Conservation (phyloP, 1,140 invertebrate species). For the Zaprionus camerounensis region DNA sequence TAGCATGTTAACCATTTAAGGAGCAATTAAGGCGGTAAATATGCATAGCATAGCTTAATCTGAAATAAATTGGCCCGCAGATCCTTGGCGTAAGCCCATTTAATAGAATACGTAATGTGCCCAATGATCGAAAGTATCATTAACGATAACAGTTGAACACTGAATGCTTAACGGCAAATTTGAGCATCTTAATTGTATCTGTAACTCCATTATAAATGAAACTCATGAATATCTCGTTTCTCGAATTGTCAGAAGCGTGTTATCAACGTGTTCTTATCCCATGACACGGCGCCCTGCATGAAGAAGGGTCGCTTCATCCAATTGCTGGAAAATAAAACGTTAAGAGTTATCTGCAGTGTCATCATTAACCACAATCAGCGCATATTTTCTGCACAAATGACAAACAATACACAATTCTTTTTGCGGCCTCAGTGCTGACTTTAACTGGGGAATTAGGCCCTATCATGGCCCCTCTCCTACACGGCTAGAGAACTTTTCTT, state of each 20-base stretch:
- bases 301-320: background rate
- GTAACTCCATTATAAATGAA: slow-evolving; percentile 18
- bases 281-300: background rate
- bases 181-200: slow-evolving; percentile 23
- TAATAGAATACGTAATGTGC: background rate
- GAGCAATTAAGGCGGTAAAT: background rate
- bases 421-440: slow-evolving; percentile 27
- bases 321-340: slow-evolving; percentile 29
- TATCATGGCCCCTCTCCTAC: background rate
- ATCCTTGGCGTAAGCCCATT: background rate
- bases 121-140: slow-evolving; percentile 9
- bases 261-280: background rate
- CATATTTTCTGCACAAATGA: slow-evolving; percentile 64
- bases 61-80: slow-evolving; percentile 1
- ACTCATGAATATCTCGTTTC: slow-evolving; percentile 5
- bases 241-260: slow-evolving; percentile 9
- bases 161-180: background rate
- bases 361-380: slow-evolving; percentile 79
- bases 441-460: slow-evolving; percentile 31
- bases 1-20: background rate
- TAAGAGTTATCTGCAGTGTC: slow-evolving; percentile 64
- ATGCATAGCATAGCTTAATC: slow-evolving; percentile 6
- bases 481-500: slow-evolving; percentile 61
- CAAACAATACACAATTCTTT: slow-evolving; percentile 70
- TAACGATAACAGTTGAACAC: slow-evolving; percentile 14